phyloP scores from a whole-genome alignment of 35 echinoderm and acorn worm genomes.

The Hemicentrotus pulcherrimus region DNA sequence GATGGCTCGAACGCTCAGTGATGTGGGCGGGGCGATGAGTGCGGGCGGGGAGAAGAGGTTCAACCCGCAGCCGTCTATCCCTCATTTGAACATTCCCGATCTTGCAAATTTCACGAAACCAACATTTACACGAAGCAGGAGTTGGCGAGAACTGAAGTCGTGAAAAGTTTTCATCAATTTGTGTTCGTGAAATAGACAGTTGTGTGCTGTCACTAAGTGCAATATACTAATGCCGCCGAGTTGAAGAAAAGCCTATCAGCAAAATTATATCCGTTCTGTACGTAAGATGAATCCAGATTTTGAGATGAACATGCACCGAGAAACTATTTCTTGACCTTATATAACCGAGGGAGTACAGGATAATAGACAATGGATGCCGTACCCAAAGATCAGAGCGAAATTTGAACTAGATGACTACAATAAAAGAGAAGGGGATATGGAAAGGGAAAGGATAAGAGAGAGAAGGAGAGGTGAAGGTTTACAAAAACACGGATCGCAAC shows the following conservation, averaged over 20 bases:
- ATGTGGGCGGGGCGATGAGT: conserved; percentile 36
- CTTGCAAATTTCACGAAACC: conserved; percentile 62
- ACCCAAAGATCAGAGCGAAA: no score
- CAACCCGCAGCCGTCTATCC: not conserved
- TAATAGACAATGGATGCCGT: no score
- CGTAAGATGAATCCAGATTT: no score
- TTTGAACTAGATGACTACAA: no score
- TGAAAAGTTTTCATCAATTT: not conserved
- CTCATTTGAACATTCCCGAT: conserved; percentile 45
- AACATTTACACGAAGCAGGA: conserved; percentile 59
- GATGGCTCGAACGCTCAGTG: not conserved
- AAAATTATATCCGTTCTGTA: no score
- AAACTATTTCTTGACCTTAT: no score
- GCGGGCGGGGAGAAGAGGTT: not conserved
- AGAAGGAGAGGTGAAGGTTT: no score
- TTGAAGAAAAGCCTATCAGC: not conserved
- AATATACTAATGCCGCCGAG: not conserved
- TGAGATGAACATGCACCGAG: no score
- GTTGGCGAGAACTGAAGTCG: conserved; percentile 52
- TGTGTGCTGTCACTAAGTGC: not conserved
- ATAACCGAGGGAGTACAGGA: no score
- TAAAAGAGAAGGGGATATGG: no score
- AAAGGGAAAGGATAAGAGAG: no score
- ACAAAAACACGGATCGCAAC: no score
- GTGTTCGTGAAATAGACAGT: not conserved